These are phyloP conservation scores for Micrasema minimum DNA, from an alignment of 1,140 invertebrate species.

Conservation along the genomic window DNA sequence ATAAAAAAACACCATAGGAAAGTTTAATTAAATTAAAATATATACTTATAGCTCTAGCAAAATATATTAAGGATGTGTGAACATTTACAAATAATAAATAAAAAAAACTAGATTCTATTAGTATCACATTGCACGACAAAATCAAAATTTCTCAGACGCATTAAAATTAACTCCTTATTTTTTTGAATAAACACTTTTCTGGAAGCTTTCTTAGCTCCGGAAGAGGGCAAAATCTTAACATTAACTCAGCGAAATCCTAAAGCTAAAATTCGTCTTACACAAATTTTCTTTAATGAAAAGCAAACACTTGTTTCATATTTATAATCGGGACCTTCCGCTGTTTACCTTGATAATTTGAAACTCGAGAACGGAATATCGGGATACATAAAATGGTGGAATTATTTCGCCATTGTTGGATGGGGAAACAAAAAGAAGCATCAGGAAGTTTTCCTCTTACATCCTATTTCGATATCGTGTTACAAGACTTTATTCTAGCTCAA, in stretches of 20 bases:
- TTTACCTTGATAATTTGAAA: constrained; percentile 32
- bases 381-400: constrained; percentile 7
- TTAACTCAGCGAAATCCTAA: not conserved
- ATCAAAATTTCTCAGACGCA: too few relatives aligned
- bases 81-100: too few relatives aligned
- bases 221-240: constrained; percentile 3
- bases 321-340: constrained; percentile 27
- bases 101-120: too few relatives aligned
- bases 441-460: not conserved
- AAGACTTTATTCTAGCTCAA: not conserved
- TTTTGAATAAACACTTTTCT: too few relatives aligned
- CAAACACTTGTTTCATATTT: constrained; percentile 28
- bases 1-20: too few relatives aligned
- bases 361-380: constrained; percentile 25
- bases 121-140: too few relatives aligned
- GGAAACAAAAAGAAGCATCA: not conserved
- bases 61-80: too few relatives aligned
- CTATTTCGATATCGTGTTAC: constrained; percentile 23
- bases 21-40: too few relatives aligned
- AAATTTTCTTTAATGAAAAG: constrained; percentile 25
- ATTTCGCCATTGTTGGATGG: constrained; percentile 1
- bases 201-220: too few relatives aligned
- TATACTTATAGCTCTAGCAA: too few relatives aligned
- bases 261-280: constrained; percentile 13
- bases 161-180: too few relatives aligned